phyloP scores from a whole-genome alignment of 1,140 invertebrate species.

The Hyles vespertilio region DNA sequence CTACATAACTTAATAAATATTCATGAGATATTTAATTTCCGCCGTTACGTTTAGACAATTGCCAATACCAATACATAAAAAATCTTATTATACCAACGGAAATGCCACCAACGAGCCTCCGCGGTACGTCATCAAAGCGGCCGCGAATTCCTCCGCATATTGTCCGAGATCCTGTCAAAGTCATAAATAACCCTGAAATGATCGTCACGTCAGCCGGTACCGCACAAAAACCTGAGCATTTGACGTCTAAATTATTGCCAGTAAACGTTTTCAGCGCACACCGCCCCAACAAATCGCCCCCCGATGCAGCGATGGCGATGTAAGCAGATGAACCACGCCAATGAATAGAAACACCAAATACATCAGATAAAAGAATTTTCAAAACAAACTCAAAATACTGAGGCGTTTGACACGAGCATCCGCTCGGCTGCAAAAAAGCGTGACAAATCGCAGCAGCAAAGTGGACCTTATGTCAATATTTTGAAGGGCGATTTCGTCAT shows the following conservation, averaged over 20 bases:
- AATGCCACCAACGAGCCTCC: constrained; percentile 61
- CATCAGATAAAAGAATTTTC: constrained; percentile 75
- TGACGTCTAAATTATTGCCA: constrained; percentile 75
- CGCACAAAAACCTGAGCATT: constrained; percentile 55
- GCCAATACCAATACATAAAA: no score
- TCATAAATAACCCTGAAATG: constrained; percentile 69
- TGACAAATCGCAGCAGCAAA: constrained; percentile 50
- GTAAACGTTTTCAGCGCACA: constrained; percentile 49
- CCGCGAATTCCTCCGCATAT: constrained; percentile 59
- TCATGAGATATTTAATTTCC: no score
- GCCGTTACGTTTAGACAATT: no score
- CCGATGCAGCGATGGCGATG: constrained; percentile 1
- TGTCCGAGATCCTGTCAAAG: constrained; percentile 51
- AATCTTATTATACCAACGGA: constrained; percentile 34
- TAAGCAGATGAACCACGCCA: constrained; percentile 55
- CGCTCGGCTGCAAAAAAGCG: constrained; percentile 67
- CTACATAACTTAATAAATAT: no score
- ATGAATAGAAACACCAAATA: constrained; percentile 68
- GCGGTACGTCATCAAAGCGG: constrained; percentile 50
- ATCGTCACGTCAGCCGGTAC: constrained; percentile 41
- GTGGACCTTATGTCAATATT: constrained; percentile 62
- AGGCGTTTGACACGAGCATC: constrained; percentile 75
- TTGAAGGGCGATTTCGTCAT: constrained; percentile 55
- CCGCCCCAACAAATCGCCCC: constrained; percentile 62
- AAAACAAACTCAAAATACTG: constrained; percentile 76